A percentile compares a stretch with the other conserved stretches of the same genome.
phyloP scores from a whole-genome alignment of 2,888 invertebrate genomes.

The Agrotis ipsilon region DNA sequence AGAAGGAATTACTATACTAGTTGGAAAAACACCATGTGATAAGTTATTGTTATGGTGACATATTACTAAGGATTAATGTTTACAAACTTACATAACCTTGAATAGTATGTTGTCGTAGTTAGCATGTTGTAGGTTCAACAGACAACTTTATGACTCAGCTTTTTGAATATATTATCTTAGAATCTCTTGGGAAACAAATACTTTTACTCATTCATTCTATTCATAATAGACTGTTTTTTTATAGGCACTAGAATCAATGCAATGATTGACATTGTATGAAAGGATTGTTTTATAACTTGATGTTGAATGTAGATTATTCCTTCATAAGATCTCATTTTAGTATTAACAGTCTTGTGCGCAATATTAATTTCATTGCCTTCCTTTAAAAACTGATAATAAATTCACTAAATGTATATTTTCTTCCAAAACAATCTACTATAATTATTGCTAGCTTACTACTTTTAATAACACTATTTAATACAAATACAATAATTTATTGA shows the following conservation, averaged over 20 bases:
- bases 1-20: conserved; percentile 17
- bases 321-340: neutral
- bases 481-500: neutral
- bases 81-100: conserved; percentile 65
- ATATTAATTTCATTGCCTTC: neutral
- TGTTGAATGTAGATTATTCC: neutral
- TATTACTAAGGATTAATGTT: conserved; percentile 51
- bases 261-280: neutral
- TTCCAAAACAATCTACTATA: too few relatives aligned
- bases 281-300: neutral
- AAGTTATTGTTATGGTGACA: conserved; percentile 33
- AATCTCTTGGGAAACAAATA: neutral
- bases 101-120: conserved; percentile 41
- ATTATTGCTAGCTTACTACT: too few relatives aligned
- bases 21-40: neutral
- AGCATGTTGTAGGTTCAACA: conserved; percentile 29
- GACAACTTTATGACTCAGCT: conserved; percentile 46
- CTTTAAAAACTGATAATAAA: neutral
- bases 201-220: neutral
- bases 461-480: neutral
- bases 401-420: too few relatives aligned
- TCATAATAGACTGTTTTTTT: neutral
- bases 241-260: neutral
- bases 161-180: conserved; percentile 16
- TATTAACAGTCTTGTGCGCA: neutral